These are phyloP conservation scores for Acanthosepion esculentum DNA, from an alignment of 2,888 invertebrate species.

Conservation along the genomic window DNA sequence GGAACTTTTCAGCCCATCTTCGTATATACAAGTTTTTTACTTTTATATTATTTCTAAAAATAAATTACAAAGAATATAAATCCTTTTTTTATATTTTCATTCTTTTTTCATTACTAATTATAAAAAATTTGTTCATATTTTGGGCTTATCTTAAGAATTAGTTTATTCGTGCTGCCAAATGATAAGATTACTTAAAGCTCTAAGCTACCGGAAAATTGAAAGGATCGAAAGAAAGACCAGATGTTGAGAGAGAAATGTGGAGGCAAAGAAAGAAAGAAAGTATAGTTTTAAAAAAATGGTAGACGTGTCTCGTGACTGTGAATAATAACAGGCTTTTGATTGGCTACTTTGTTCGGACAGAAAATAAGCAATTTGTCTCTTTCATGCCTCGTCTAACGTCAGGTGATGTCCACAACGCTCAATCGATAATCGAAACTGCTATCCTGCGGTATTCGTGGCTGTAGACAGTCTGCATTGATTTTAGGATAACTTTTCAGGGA, in stretches of 20 bases:
- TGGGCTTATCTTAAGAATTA: too few species aligned
- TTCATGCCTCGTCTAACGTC: not conserved
- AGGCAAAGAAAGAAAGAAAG: not conserved
- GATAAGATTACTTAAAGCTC: too few species aligned
- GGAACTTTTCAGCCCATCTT: too few species aligned
- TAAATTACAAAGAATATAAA: too few species aligned
- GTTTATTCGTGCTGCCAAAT: too few species aligned
- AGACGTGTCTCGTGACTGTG: not conserved
- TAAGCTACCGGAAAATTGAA: too few species aligned
- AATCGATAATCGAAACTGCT: slow-evolving; percentile 4
- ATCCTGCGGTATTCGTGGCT: not conserved
- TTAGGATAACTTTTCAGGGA: not conserved
- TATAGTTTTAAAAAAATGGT: not conserved
- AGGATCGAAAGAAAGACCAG: not conserved
- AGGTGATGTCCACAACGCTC: not conserved
- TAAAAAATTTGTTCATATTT: too few species aligned
- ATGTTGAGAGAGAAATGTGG: not conserved
- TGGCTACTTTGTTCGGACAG: not conserved
- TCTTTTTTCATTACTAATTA: too few species aligned
- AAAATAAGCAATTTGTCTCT: slow-evolving; percentile 9
- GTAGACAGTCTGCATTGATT: not conserved
- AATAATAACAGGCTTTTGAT: slow-evolving; percentile 4
- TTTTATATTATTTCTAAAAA: too few species aligned
- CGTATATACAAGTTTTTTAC: too few species aligned
- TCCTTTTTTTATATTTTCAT: too few species aligned